These are phyloP conservation scores for Himalopsyche japonica DNA, from an alignment of 2,888 invertebrate species.

Conservation along the genomic window DNA sequence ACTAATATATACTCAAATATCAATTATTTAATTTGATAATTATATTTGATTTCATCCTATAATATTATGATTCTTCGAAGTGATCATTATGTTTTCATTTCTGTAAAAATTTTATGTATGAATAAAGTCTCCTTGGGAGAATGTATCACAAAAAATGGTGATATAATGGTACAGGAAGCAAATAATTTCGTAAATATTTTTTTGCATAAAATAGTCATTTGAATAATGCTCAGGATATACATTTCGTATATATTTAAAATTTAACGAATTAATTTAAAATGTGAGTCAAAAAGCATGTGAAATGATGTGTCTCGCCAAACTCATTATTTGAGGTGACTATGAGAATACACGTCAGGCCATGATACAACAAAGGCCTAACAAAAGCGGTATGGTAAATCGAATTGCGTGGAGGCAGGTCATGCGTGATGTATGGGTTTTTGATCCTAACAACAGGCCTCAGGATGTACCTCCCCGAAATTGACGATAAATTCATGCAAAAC, in stretches of 20 bases:
- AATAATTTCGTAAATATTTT: too few relatives aligned
- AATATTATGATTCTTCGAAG: too few relatives aligned
- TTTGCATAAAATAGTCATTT: too few relatives aligned
- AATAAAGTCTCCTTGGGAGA: too few relatives aligned
- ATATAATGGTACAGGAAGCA: too few relatives aligned
- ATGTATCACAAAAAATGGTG: too few relatives aligned
- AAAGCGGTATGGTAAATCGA: background rate
- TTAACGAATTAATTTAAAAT: background rate
- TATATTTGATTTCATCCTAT: too few relatives aligned
- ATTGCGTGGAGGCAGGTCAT: background rate
- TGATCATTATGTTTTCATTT: too few relatives aligned
- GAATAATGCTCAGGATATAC: background rate
- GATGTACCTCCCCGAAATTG: background rate
- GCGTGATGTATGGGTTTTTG: slow-evolving; percentile 14
- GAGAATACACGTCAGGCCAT: background rate
- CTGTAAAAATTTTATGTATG: too few relatives aligned
- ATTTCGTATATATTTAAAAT: background rate
- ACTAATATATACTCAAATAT: too few relatives aligned
- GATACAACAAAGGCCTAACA: background rate
- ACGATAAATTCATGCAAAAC: slow-evolving; percentile 13
- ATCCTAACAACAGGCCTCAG: slow-evolving; percentile 6
- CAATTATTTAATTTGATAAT: too few relatives aligned
- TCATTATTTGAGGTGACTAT: background rate
- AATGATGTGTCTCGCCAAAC: background rate
- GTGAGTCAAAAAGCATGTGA: background rate